These are phyloP conservation scores for Charadrius vociferus DNA, from an alignment of 2,113 vertebrate species.

Conservation along the genomic window DNA sequence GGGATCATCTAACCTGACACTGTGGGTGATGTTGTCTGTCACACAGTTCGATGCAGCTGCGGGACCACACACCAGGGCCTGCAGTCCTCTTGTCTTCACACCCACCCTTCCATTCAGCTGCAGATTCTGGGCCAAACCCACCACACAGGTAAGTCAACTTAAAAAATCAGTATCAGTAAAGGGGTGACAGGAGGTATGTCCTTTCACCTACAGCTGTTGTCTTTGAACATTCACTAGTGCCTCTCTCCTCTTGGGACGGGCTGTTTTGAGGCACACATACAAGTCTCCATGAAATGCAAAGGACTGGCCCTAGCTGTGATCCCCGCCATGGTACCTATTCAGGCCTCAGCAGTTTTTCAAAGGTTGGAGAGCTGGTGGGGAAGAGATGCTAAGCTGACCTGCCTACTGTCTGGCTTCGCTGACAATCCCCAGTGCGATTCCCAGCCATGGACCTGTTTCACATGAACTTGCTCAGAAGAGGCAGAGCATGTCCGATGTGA, in stretches of 20 bases:
- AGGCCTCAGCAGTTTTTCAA: not conserved
- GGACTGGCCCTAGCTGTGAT: not conserved
- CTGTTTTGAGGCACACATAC: rapidly evolving
- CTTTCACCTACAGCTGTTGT: not conserved
- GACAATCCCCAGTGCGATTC: not conserved
- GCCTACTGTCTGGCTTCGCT: not conserved
- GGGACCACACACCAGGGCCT: not conserved
- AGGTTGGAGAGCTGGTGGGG: not conserved
- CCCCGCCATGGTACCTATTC: not conserved
- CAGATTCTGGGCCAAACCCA: not conserved
- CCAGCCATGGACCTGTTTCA: not conserved
- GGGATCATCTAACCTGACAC: not conserved
- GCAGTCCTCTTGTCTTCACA: not conserved
- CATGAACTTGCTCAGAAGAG: not conserved
- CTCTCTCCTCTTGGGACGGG: not conserved
- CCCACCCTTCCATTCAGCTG: not conserved
- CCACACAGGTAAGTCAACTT: not conserved
- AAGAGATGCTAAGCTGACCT: not conserved
- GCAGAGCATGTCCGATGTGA: rapidly evolving
- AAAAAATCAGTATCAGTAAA: not conserved
- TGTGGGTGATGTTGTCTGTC: not conserved
- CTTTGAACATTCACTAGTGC: not conserved
- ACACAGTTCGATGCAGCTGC: not conserved
- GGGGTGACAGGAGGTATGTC: not conserved
- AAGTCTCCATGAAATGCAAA: not conserved